Conservation (phyloP, 2,113 vertebrate genomes). For the Psammodynastes pulverulentus region DNA sequence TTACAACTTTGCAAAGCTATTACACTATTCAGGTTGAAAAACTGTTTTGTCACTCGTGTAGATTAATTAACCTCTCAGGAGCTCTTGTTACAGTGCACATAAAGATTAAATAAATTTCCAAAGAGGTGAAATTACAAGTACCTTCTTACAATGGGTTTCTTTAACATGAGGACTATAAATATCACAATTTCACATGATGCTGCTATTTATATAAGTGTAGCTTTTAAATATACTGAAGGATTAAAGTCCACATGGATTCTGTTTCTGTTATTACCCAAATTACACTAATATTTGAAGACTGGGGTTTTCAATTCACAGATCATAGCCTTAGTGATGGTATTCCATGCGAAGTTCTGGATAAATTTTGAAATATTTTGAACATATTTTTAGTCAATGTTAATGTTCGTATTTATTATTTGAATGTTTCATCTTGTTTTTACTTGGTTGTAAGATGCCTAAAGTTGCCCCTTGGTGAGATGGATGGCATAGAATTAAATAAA, state of each 20-base stretch:
- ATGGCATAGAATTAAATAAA: background rate
- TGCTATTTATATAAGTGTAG: background rate
- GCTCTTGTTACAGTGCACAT: background rate
- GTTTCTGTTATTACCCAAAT: background rate
- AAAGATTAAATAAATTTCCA: background rate
- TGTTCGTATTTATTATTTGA: background rate
- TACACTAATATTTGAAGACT: background rate
- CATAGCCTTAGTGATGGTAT: background rate
- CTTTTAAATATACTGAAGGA: background rate
- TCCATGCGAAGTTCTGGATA: background rate
- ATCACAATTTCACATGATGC: background rate
- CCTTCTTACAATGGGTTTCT: background rate
- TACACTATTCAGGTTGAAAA: background rate
- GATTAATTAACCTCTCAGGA: background rate
- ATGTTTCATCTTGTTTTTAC: background rate
- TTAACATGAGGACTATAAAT: background rate
- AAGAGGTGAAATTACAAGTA: background rate
- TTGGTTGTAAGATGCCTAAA: background rate
- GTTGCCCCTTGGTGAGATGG: background rate
- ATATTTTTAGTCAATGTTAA: background rate
- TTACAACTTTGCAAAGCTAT: conserved; percentile 10
- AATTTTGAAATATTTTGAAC: background rate
- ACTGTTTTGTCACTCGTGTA: conserved; percentile 1
- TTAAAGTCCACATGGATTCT: background rate
- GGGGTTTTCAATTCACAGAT: background rate